A percentile compares a stretch with the other conserved stretches of the same genome.
Conservation (phyloP, 2,797 vertebrate species). For the Parauchenoglanis punctatus region DNA sequence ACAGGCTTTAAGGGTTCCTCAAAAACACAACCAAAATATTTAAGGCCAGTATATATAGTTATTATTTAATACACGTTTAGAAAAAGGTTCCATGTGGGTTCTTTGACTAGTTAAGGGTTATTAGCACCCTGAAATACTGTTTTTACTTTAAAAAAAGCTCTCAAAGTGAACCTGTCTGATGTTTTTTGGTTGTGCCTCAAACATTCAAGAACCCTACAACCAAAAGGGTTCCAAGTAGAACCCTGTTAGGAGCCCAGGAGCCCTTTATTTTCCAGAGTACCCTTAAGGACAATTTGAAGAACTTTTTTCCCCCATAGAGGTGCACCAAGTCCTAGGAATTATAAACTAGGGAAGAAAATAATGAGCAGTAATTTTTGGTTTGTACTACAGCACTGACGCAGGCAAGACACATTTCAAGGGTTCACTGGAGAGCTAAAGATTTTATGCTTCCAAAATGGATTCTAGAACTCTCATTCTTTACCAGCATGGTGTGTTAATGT, state of each 20-base stretch:
- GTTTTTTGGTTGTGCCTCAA: not conserved
- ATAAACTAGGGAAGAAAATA: not conserved
- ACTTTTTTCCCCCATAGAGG: not conserved
- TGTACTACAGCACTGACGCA: not conserved
- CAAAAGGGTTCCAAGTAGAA: not conserved
- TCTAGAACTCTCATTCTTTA: not conserved
- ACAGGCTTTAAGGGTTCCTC: not conserved
- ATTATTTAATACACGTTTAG: not conserved
- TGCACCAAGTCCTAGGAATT: too few species aligned
- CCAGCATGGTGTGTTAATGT: not conserved
- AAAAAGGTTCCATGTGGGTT: not conserved
- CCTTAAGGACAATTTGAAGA: not conserved
- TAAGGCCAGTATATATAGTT: not conserved
- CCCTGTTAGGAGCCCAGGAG: not conserved
- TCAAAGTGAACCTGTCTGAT: not conserved
- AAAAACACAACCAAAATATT: too few species aligned
- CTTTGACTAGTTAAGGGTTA: not conserved
- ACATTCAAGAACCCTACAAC: not conserved
- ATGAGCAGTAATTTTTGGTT: not conserved
- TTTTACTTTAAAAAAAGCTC: not conserved
- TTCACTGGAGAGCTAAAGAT: not conserved
- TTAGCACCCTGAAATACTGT: not conserved
- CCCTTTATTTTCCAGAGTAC: not conserved
- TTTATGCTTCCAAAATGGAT: not conserved
- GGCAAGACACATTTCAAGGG: not conserved